phyloP scores from a whole-genome alignment of 2,888 invertebrate species.

The Saturnia japonica region DNA sequence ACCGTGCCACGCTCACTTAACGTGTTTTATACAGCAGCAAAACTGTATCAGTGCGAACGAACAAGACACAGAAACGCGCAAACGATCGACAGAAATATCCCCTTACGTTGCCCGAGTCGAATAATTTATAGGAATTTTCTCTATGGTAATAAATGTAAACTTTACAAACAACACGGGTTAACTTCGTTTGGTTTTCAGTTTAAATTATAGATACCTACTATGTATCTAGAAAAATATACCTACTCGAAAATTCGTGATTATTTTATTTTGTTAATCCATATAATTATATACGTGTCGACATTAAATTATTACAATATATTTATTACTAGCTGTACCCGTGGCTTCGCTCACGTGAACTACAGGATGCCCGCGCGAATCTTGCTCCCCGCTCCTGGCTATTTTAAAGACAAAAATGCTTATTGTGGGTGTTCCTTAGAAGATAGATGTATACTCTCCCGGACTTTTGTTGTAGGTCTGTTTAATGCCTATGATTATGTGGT shows the following conservation, averaged over 20 bases:
- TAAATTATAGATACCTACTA: neutral
- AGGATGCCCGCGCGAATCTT: too few species aligned
- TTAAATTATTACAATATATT: neutral
- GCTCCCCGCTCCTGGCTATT: too few species aligned
- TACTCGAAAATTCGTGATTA: too few species aligned
- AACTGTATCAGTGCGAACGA: conserved; percentile 67
- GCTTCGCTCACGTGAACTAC: too few species aligned
- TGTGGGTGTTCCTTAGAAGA: too few species aligned
- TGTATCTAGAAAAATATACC: neutral
- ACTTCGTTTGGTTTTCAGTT: neutral
- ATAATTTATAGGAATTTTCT: conserved; percentile 42
- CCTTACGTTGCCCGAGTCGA: conserved; percentile 54
- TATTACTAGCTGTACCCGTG: too few species aligned
- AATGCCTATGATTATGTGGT: too few species aligned
- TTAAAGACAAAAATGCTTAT: too few species aligned
- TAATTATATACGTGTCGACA: too few species aligned
- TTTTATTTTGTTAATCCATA: too few species aligned
- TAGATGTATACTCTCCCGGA: too few species aligned
- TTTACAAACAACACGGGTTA: neutral
- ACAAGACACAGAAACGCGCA: conserved; percentile 69
- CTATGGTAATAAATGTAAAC: conserved; percentile 34
- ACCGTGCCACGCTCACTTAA: conserved; percentile 73
- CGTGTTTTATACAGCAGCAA: conserved; percentile 79
- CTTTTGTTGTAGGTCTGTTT: too few species aligned
- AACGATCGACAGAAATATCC: conserved; percentile 74